phyloP scores from a whole-genome alignment of 2,797 vertebrate species.

The Gymnodraco acuticeps region DNA sequence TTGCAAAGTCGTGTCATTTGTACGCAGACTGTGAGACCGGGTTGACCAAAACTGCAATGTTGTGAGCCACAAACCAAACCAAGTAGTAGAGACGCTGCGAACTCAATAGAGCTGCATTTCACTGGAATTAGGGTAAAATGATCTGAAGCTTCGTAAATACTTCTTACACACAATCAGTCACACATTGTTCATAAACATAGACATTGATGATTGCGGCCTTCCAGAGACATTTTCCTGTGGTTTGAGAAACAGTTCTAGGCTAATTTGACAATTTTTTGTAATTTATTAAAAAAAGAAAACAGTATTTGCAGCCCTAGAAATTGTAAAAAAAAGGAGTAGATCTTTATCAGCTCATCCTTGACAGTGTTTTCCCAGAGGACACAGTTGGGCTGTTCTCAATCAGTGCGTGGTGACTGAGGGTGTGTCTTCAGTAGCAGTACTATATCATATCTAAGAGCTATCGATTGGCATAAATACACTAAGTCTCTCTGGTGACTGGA shows the following conservation, averaged over 20 bases:
- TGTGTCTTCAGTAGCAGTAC: conserved; percentile 73
- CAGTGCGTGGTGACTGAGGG: conserved; percentile 67
- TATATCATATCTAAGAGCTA: conserved; percentile 91
- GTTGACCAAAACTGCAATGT: background rate
- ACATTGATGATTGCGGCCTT: background rate
- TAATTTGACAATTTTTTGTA: background rate
- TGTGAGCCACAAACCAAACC: background rate
- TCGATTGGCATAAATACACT: conserved; percentile 87
- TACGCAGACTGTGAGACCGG: no score
- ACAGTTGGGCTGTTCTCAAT: conserved; percentile 59
- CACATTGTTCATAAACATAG: background rate
- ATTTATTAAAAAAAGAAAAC: conserved; percentile 9
- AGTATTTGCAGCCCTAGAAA: background rate
- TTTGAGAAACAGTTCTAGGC: background rate
- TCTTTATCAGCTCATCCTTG: conserved; percentile 19
- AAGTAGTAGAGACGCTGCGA: background rate
- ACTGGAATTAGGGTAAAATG: no score
- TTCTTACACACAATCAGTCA: background rate
- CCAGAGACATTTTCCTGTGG: background rate
- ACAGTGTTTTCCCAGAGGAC: conserved; percentile 40
- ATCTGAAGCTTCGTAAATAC: no score
- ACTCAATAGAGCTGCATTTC: background rate
- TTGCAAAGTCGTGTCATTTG: no score
- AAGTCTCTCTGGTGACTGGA: conserved; percentile 80
- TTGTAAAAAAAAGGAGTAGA: background rate